Base-by-base conservation (phyloP, 2,113 vertebrate species). In the Callocephalon fimbriatum region DNA sequence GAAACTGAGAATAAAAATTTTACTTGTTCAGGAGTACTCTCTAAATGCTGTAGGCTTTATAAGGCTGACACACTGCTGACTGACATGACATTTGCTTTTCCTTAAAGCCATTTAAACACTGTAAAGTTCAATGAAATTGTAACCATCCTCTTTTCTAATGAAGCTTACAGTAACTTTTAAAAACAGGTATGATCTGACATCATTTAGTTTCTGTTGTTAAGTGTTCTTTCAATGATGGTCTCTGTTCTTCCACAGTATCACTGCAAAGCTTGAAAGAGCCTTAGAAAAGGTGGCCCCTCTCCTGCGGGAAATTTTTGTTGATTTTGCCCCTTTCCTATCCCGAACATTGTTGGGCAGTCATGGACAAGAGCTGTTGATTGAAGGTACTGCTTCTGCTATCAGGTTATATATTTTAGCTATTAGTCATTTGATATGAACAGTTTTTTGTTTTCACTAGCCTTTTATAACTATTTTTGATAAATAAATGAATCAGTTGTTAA, bases 321-420 rank as follows among this genome's bases (percentile, higher is more conserved):
- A 99, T 98, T 99, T 99, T 98, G 99, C 99, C 20, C 99, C 99
- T 80, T 99, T 99, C 96, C 98, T 99, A 31, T 99, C 99, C 20
- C 99, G 99, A 74, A 99, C 99, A 12, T 97, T 99, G 92, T 97
- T 99, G 98, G 99, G 99, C 86, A 99, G 99, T 97, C 99, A 99
- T 45, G 99, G 99, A 93, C 99, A 99, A 97, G 99, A 99, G 94
- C 97, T 99, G 82, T 98, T 99, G 95, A 99, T 99, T 95, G 99
- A 99, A 99, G 99, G 99, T 99, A 99, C 93, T 97, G 96, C 97
- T 98, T 74, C 98, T 98, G n/a, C 78, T 98, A 97, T 44, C 27
- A 66, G 37, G 42, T 67, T 53, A 4, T 72, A 12, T 92, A 78
- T n/a, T 96, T 75, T 93, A 40, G 29, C 62, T 97, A 45, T 88